Evolutionary conservation across 2,113 vertebrate species (phyloP), one percentile per base, ranked within the genome.

Genomic region (Ciconia maguari): DNA sequence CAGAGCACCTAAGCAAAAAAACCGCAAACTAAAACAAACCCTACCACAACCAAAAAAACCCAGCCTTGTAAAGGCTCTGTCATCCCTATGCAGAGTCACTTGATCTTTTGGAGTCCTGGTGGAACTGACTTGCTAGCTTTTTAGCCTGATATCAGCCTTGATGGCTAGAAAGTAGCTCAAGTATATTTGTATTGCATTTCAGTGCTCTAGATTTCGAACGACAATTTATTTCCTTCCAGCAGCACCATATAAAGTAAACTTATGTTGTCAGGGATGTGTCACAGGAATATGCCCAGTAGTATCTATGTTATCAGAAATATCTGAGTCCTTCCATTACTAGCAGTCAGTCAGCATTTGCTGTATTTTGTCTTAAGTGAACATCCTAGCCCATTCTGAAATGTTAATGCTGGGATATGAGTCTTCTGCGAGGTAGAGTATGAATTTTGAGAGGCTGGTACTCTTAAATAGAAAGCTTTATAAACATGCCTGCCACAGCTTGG

Each of bases 381-480:
- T 79, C 2, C 1, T n/a, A 44, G 69, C 52, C n/a, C 38, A 10
- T 93, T 89, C 62, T 87, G 83, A 64, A 64, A 75, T 48, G 77
- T 74, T 93, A 66, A 34, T 89, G 68, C 71, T 94, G 60, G 51
- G 86, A 81, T 69, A 42, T 69, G 65, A 69, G 36, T 84, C 60
- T 78, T 93, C 65, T 80, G 46, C 89, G 74, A 70, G 68, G 38
- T 27, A 68, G 46, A 80, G 25, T 20, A 25, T 71, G 72, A 94
- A 69, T 94, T 97, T 77, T 85, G 52, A 83, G 64, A 81, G 54
- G 42, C 29, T 90, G 41, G 22, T 85, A 17, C 25, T 69, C 61
- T 61, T 68, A 66, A 93, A 80, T 74, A 55, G 78, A 86, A 94
- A 64, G 60, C 44, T 89, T 91, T 91, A 52, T 90, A 93, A 96